These are phyloP conservation scores for Caradrina clavipalpis DNA, from an alignment of 2,888 invertebrate genomes.

Conservation along the genomic window DNA sequence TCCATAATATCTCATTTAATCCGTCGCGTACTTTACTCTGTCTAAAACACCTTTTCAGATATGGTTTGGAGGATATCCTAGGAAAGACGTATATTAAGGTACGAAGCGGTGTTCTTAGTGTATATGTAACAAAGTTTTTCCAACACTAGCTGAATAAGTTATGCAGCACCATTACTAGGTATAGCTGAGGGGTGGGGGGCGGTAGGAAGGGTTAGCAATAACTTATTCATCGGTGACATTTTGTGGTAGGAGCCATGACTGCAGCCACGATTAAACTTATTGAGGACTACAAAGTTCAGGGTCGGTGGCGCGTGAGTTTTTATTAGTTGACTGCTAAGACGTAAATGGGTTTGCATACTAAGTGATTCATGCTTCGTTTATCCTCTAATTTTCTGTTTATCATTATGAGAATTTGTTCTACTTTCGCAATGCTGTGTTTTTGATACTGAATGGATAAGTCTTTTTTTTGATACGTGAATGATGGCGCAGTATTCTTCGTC, in stretches of 20 bases:
- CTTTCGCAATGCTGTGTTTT: background rate
- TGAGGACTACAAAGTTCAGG: conserved; percentile 15
- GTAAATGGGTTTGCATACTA: background rate
- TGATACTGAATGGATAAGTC: no score
- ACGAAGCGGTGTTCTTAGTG: no score
- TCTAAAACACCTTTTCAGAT: background rate
- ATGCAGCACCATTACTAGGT: conserved; percentile 6
- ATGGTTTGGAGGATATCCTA: background rate
- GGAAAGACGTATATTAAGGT: no score
- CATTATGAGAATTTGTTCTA: background rate
- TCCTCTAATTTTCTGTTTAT: background rate
- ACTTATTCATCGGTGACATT: conserved; percentile 46
- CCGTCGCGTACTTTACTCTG: no score
- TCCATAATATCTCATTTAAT: no score
- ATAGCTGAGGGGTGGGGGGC: background rate
- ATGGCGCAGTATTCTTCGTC: no score
- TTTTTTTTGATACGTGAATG: no score
- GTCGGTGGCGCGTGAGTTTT: background rate
- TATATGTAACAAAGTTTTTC: conserved; percentile 5
- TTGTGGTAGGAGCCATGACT: conserved; percentile 8
- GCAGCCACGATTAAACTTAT: conserved; percentile 20
- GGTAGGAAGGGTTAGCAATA: conserved; percentile 1
- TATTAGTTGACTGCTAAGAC: background rate
- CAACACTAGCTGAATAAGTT: conserved; percentile 21
- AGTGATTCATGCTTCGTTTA: background rate